These are phyloP conservation scores for Eulemur macaco DNA, from an alignment of 2,113 vertebrate genomes.

Conservation along the genomic window DNA sequence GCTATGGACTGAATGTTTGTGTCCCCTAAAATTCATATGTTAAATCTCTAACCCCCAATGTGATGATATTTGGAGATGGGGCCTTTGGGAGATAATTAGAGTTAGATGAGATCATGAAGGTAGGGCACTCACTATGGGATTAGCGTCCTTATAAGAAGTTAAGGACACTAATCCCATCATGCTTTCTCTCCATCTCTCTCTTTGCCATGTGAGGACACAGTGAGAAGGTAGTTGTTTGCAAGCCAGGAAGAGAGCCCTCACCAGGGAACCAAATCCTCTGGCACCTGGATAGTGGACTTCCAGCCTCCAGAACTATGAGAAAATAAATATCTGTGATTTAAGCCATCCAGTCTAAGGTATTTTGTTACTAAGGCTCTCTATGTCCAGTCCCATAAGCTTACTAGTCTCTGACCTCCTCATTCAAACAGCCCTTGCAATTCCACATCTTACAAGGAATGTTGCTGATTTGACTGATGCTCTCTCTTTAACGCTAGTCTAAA, in stretches of 20 bases:
- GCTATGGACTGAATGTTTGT: neutral
- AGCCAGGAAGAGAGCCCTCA: too few species aligned
- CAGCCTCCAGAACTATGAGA: neutral
- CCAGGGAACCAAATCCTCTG: neutral
- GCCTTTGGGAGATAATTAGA: neutral
- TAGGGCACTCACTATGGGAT: neutral
- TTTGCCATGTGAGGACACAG: neutral
- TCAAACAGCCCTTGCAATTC: neutral
- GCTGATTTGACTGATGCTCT: neutral
- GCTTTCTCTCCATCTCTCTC: neutral
- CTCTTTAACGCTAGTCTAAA: neutral
- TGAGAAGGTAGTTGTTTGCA: neutral
- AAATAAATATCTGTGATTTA: neutral
- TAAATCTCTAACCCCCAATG: neutral
- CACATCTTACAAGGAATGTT: neutral
- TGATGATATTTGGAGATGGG: neutral
- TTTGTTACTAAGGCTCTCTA: neutral
- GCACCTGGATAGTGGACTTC: neutral
- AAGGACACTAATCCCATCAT: too few species aligned
- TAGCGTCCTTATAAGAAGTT: neutral
- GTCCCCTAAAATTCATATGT: neutral
- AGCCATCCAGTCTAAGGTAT: too few species aligned
- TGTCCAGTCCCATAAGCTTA: neutral
- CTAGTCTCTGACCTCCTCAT: neutral
- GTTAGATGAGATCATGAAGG: neutral